Evolutionary conservation across 1,140 invertebrate genomes (phyloP).

Genomic region (Trichogramma pretiosum): DNA sequence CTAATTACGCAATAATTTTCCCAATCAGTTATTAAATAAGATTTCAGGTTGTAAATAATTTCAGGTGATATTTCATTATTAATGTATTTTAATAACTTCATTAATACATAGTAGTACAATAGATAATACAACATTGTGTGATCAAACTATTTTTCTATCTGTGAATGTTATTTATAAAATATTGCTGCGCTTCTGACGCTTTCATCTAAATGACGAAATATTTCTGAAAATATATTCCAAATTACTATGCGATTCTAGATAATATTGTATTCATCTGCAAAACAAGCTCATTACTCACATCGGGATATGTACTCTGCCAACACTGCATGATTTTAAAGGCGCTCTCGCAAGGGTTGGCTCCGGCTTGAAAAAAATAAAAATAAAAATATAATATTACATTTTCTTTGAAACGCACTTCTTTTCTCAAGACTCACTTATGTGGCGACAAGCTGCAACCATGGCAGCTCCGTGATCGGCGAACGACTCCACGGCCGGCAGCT

Average conservation of each 20-base stretch:
- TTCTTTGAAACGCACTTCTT: too few species aligned
- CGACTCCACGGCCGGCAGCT: conserved; percentile 32
- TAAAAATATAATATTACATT: too few species aligned
- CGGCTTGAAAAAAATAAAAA: conserved; percentile 15
- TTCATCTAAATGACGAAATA: conserved; percentile 14
- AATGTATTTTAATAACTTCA: too few species aligned
- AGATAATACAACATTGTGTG: too few species aligned
- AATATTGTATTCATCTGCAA: background rate
- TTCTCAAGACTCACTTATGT: conserved; percentile 31
- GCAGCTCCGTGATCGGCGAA: conserved; percentile 24
- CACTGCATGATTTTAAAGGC: conserved; percentile 21
- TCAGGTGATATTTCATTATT: too few species aligned
- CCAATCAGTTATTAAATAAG: too few species aligned
- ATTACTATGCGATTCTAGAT: background rate
- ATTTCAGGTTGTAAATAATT: too few species aligned
- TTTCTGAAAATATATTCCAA: conserved; percentile 10
- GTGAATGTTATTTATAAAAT: too few species aligned
- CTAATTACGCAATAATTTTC: too few species aligned
- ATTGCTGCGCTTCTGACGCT: too few species aligned
- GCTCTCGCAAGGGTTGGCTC: conserved; percentile 20
- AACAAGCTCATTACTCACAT: conserved; percentile 5
- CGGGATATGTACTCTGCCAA: conserved; percentile 16
- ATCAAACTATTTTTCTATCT: too few species aligned
- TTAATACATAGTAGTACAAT: too few species aligned
- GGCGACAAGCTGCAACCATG: conserved; percentile 26